Evolutionary conservation across 37 sponge, comb jelly and placozoan genomes (phyloP), one percentile per base, ranked within the genome.

Genomic region (Agelas oroides): DNA sequence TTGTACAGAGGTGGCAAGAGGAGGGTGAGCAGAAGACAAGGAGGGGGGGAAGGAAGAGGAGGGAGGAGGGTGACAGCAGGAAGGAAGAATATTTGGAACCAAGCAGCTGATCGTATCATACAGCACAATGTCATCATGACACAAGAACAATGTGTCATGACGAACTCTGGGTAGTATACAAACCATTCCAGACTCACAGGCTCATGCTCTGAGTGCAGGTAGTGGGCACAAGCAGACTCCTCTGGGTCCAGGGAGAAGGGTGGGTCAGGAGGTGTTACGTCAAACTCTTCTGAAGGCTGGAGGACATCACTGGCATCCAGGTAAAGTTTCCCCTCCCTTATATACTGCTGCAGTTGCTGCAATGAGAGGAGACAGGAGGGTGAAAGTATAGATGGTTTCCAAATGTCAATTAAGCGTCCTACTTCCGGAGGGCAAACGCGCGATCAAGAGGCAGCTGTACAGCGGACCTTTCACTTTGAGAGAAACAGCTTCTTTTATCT

Each of bases 341-440:
- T 36, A 40, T 66, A 73, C 69, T 73, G 35, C 66, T 83, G 35
- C 33, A 92, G 53, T 73, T 75, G 77, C 92, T 91, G 53, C 13
- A 71, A 59, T 1, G 32, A 1, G 35, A 8, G 31, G 15, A 8
- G 46, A 46, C 3, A 46, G 46, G 8, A 12, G 8, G 3, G 3
- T 46, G 46, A 46, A 46, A 46, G 46, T 46, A 8, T 8, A 46
- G 3, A 46, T n/a, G n/a, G n/a, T n/a, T n/a, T n/a, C n/a, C n/a
- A n/a, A n/a, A n/a, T n/a, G n/a, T n/a, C n/a, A n/a, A n/a, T n/a
- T n/a, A n/a, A n/a, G n/a, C n/a, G n/a, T n/a, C n/a, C n/a, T n/a
- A n/a, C n/a, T n/a, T n/a, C n/a, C n/a, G n/a, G n/a, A n/a, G n/a
- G n/a, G n/a, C n/a, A n/a, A n/a, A n/a, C n/a, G n/a, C n/a, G n/a